Percentiles rank a stretch among this genome's conserved stretches.
Evolutionary conservation across 2,888 invertebrate species (phyloP).

Genomic region (Sarcophaga variegata): DNA sequence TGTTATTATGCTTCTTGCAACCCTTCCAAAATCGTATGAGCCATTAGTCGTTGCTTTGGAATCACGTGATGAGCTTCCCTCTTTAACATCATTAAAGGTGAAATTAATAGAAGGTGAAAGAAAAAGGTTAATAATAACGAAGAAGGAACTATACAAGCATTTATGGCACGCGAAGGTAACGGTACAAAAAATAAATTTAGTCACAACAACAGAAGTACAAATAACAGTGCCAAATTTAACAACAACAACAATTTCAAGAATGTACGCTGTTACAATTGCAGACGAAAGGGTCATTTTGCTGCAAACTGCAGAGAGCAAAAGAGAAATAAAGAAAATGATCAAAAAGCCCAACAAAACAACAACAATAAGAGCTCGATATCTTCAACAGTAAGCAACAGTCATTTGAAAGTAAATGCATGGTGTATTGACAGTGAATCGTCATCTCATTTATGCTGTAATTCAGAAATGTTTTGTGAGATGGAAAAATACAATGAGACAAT

Average conservation of each 20-base stretch:
- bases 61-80: conserved; percentile 56
- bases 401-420: conserved; percentile 23
- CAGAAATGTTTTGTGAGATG: background rate
- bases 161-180: conserved; percentile 38
- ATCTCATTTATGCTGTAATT: conserved; percentile 42
- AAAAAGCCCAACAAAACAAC: background rate
- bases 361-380: conserved; percentile 26
- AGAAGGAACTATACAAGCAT: conserved; percentile 42
- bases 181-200: conserved; percentile 1
- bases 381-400: conserved; percentile 12
- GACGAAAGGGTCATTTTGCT: conserved; percentile 57
- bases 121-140: conserved; percentile 25
- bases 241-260: conserved; percentile 37
- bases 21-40: conserved; percentile 57
- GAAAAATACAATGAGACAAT: background rate
- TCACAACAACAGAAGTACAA: background rate
- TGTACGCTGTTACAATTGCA: conserved; percentile 54
- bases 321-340: background rate
- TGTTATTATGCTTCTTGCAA: conserved; percentile 53
- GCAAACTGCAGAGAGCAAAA: conserved; percentile 51
- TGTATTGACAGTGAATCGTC: conserved; percentile 58
- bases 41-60: conserved; percentile 59
- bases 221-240: background rate
- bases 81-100: conserved; percentile 50
- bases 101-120: conserved; percentile 56